phyloP scores from a whole-genome alignment of 2,797 vertebrate species.

The Denticeps clupeoides region DNA sequence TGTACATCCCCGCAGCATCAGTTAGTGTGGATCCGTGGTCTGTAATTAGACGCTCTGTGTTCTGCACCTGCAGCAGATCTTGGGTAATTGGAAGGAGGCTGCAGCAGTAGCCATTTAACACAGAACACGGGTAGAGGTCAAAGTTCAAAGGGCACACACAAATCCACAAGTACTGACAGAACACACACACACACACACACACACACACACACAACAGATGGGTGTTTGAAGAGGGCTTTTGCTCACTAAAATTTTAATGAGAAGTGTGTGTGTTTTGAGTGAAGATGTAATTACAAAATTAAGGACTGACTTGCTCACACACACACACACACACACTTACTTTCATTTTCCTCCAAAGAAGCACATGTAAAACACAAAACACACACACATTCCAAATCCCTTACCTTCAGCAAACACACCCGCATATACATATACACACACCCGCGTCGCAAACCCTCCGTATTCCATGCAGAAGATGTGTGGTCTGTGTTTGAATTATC shows the following conservation, averaged over 20 bases:
- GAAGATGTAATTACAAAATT: neutral
- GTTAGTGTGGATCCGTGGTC: neutral
- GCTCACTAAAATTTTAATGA: too few relatives aligned
- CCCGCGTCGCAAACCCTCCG: too few relatives aligned
- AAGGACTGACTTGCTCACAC: neutral
- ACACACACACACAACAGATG: neutral
- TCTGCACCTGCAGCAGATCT: neutral
- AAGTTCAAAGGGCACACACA: neutral
- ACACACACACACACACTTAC: neutral
- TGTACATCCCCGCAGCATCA: too few relatives aligned
- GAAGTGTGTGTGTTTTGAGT: neutral
- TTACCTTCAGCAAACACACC: neutral
- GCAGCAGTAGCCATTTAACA: too few relatives aligned
- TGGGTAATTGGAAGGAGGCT: neutral
- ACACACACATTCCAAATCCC: too few relatives aligned
- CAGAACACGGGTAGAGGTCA: too few relatives aligned
- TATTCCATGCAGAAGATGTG: too few relatives aligned
- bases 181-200: neutral
- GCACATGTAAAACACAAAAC: too few relatives aligned
- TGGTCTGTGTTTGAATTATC: too few relatives aligned
- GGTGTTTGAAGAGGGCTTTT: neutral
- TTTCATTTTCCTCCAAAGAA: too few relatives aligned
- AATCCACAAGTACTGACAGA: slow-evolving; percentile 5
- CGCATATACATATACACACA: too few relatives aligned
- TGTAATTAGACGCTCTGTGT: neutral